These are phyloP conservation scores for Ferrisia virgata DNA, from an alignment of 2,888 invertebrate species.

Conservation along the genomic window DNA sequence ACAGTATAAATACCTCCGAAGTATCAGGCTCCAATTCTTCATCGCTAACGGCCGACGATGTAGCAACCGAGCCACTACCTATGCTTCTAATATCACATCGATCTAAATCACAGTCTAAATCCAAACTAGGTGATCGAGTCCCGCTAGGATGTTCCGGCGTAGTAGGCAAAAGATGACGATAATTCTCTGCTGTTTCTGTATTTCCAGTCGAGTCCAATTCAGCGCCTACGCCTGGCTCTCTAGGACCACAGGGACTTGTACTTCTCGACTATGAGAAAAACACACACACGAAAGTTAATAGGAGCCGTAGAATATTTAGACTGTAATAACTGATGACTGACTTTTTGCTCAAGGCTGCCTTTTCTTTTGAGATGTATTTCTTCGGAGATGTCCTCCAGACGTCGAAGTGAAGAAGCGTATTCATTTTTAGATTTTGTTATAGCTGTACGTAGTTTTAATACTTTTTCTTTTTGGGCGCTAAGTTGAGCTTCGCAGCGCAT, in stretches of 20 bases:
- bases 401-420: slow-evolving; percentile 77
- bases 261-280: slow-evolving; percentile 45
- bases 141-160: slow-evolving; percentile 18
- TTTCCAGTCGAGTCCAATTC: slow-evolving; percentile 56
- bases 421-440: slow-evolving; percentile 75
- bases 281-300: background rate
- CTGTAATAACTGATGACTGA: background rate
- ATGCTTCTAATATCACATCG: slow-evolving; percentile 60
- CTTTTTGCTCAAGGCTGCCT: slow-evolving; percentile 51
- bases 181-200: slow-evolving; percentile 38
- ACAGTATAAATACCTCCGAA: slow-evolving; percentile 45
- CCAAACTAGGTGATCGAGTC: slow-evolving; percentile 52
- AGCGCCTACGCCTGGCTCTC: slow-evolving; percentile 75
- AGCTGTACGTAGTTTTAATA: slow-evolving; percentile 74
- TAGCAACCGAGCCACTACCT: slow-evolving; percentile 58
- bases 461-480: slow-evolving; percentile 78
- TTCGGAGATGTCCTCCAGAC: slow-evolving; percentile 86
- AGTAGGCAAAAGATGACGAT: slow-evolving; percentile 17
- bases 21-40: slow-evolving; percentile 52
- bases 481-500: slow-evolving; percentile 80
- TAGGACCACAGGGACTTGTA: slow-evolving; percentile 51
- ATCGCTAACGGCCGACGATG: slow-evolving; percentile 57
- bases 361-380: slow-evolving; percentile 71
- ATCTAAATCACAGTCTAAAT: slow-evolving; percentile 60
- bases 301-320: background rate